A percentile compares a stretch with the other conserved stretches of the same genome.
Conservation (phyloP, 1,140 invertebrate species). For the Lycorma delicatula region DNA sequence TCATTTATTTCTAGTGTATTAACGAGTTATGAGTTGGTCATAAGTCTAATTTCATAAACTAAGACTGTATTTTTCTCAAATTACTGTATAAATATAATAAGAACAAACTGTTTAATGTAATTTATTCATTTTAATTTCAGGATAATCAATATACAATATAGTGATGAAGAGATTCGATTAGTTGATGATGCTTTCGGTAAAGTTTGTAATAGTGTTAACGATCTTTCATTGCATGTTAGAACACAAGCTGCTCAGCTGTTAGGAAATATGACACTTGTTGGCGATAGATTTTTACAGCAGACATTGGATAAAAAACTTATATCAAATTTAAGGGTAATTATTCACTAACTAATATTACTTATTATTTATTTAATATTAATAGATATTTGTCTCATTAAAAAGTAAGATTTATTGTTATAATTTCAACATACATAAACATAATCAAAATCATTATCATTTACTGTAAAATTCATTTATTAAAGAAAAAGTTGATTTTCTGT, state of each 20-base stretch:
- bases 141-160: too few relatives aligned
- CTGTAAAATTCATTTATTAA: too few relatives aligned
- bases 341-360: background rate
- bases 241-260: slow-evolving; percentile 69
- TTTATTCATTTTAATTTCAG: too few relatives aligned
- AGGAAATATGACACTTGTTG: slow-evolving; percentile 80
- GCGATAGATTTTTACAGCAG: slow-evolving; percentile 78
- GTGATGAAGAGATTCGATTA: slow-evolving; percentile 69
- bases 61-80: too few relatives aligned
- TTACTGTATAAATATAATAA: too few relatives aligned
- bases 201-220: slow-evolving; percentile 88
- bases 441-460: too few relatives aligned
- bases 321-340: slow-evolving; percentile 73
- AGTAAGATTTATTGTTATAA: slow-evolving; percentile 64
- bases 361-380: slow-evolving; percentile 21
- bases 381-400: slow-evolving; percentile 72
- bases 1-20: too few relatives aligned
- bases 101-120: too few relatives aligned
- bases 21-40: too few relatives aligned
- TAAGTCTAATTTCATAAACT: too few relatives aligned
- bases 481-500: too few relatives aligned
- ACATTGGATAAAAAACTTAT: slow-evolving; percentile 98
- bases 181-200: slow-evolving; percentile 96
- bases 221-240: slow-evolving; percentile 79
- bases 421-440: too few relatives aligned